Base-by-base conservation (phyloP, 2,797 vertebrate genomes). In the Centropyge bicolor region DNA sequence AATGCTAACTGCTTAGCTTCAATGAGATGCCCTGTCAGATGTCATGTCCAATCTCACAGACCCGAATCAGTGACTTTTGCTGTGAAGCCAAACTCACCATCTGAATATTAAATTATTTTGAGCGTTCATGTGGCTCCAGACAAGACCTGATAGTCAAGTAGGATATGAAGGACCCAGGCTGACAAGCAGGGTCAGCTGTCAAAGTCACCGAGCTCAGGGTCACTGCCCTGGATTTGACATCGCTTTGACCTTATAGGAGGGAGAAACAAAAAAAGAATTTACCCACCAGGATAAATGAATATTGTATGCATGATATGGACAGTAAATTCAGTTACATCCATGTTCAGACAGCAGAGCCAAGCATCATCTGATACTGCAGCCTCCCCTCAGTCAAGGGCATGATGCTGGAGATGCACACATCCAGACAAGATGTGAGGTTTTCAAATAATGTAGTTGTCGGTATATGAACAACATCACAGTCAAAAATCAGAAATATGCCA, bases 121-220 rank as follows among this genome's bases (percentile, higher is more conserved):
- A 17, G 8, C 0, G 22, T 41, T 8, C 1, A 31, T 9, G 1
- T 52, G 2, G 1, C 3, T 49, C 1, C 1, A 4, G 8, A 51
- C 2, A 14, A 24, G 12, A 27, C 14, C 4, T 1, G 11, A 1
- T 4, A 4, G 52, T 38, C 48, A 35, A 62, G 36, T 5, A n/a
- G 14, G 7, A 17, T 11, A 6, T 41, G 6, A 10, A n/a, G 20
- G 22, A 70, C 13, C 45, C 10, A 41, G 6, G 20, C n/a, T 12
- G 11, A 48, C 27, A 31, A 31, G 27, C 27, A 31, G 27, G 2
- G 27, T 31, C 27, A 24, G 17, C 6, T 43, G 20, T 70, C 20
- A 76, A 81, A 51, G 65, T 66, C 65, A 70, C 22, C 1, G 22
- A 24, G 36, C 1, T 71, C 83, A 78, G 81, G 74, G 67, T 82